Conservation (phyloP, 2,113 vertebrate species). For the Cinclus cinclus region DNA sequence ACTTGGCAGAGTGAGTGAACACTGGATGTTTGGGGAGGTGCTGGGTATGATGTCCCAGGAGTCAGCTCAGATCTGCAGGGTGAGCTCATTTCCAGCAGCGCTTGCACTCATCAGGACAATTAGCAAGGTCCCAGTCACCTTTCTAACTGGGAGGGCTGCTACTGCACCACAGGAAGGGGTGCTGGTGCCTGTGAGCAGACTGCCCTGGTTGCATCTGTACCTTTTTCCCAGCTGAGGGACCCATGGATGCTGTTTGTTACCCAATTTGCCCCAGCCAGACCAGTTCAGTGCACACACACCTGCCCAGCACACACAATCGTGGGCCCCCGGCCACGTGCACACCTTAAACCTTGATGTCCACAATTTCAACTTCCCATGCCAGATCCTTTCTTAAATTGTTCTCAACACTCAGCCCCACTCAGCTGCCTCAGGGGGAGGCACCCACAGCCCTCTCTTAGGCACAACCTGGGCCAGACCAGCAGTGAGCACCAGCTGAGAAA, state of each 20-base stretch:
- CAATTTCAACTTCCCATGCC: neutral
- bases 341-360: neutral
- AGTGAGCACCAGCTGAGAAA: neutral
- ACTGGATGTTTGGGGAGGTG: neutral
- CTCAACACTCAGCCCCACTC: neutral
- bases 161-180: neutral
- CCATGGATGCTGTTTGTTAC: accelerated
- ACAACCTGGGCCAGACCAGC: neutral
- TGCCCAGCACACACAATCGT: neutral
- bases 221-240: neutral
- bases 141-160: neutral
- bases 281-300: neutral
- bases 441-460: neutral
- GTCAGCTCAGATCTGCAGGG: neutral
- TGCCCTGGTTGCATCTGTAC: neutral
- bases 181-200: neutral
- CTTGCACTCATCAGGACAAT: neutral
- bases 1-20: neutral
- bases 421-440: neutral
- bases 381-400: neutral
- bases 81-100: neutral
- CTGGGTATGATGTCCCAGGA: neutral
- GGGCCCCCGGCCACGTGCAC: accelerated
- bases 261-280: neutral
- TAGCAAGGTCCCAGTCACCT: neutral